These are phyloP conservation scores for Zootoca vivipara DNA, from an alignment of 2,113 vertebrate species.

Conservation along the genomic window DNA sequence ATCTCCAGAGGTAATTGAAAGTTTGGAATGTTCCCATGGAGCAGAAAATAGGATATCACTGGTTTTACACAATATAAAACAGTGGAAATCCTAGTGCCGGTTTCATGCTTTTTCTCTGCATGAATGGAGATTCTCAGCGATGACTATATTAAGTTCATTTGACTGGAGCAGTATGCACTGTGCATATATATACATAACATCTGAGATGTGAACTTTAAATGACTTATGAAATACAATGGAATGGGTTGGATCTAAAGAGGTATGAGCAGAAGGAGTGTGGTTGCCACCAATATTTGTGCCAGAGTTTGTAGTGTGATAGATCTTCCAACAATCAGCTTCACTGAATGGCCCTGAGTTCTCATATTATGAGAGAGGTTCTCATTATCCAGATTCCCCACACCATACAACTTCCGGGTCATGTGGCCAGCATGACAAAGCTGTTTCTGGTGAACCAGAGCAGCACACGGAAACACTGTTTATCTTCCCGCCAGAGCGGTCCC, in stretches of 20 bases:
- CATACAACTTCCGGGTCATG: too few relatives aligned
- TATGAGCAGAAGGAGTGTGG: background rate
- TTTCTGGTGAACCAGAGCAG: too few relatives aligned
- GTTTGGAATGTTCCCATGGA: constrained; percentile 30
- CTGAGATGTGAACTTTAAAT: constrained; percentile 7
- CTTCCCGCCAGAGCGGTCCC: too few relatives aligned
- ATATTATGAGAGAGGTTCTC: too few relatives aligned
- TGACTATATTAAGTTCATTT: rapidly evolving
- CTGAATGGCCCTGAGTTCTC: too few relatives aligned
- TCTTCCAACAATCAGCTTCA: background rate
- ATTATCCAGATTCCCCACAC: too few relatives aligned
- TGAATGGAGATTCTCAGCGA: constrained; percentile 32
- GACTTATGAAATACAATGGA: background rate
- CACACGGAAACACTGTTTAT: too few relatives aligned
- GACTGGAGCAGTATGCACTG: background rate
- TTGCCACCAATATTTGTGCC: background rate
- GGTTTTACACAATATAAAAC: constrained; percentile 9
- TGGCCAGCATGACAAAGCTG: too few relatives aligned
- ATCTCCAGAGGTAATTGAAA: constrained; percentile 3
- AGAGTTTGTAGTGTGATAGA: background rate
- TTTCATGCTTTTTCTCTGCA: background rate
- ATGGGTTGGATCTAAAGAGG: background rate
- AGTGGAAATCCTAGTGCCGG: constrained; percentile 17
- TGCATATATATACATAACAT: background rate
- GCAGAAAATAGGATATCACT: constrained; percentile 9